These are phyloP conservation scores for Teleogryllus oceanicus DNA, from an alignment of 2,888 invertebrate genomes.

Conservation along the genomic window DNA sequence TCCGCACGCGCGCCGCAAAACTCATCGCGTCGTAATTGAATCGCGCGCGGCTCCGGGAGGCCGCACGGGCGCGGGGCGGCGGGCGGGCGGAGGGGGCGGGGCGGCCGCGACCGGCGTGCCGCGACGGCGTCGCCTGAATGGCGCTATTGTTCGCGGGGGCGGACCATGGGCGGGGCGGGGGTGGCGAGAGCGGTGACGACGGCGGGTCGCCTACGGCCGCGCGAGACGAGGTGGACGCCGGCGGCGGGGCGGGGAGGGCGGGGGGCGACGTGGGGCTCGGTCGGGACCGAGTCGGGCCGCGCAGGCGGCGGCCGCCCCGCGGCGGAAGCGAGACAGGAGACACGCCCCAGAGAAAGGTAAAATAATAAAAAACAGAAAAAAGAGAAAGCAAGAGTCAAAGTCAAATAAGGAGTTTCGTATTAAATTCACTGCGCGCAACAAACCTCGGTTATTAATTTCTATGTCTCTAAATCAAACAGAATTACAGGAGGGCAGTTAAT, in stretches of 20 bases:
- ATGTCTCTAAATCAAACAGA: constrained; percentile 39
- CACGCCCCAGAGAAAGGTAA: constrained; percentile 1
- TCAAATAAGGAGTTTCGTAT: constrained; percentile 38
- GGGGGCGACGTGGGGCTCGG: background rate
- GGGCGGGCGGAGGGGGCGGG: no score
- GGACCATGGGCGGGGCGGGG: background rate
- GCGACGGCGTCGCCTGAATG: background rate
- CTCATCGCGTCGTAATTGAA: no score
- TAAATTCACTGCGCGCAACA: constrained; percentile 35
- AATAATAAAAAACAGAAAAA: constrained; percentile 25
- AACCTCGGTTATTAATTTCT: constrained; percentile 38
- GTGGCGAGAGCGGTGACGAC: background rate
- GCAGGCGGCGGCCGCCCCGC: background rate
- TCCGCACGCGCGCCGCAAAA: no score
- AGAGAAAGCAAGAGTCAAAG: constrained; percentile 35
- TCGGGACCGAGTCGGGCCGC: background rate
- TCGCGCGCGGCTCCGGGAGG: no score
- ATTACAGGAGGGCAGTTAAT: constrained; percentile 38
- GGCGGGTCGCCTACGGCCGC: background rate
- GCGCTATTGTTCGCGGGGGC: background rate
- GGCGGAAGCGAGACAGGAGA: background rate
- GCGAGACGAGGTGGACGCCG: background rate
- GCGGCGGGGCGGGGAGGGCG: background rate
- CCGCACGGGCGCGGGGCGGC: no score
- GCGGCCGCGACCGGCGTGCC: no score